These are phyloP conservation scores for Sycophaga agraensis DNA, from an alignment of 1,140 invertebrate species.

Conservation along the genomic window DNA sequence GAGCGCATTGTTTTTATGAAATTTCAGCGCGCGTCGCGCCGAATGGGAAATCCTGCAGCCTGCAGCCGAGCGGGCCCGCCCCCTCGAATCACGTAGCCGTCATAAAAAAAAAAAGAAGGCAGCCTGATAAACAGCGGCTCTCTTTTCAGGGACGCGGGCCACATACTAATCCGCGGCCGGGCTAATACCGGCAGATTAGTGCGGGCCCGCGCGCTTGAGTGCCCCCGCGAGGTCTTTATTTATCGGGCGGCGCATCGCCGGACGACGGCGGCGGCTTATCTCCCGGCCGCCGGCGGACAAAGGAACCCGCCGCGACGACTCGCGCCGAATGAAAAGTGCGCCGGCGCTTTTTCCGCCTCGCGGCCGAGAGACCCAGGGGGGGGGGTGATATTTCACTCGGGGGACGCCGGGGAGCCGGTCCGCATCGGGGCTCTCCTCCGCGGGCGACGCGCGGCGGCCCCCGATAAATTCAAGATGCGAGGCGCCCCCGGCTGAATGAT, in stretches of 20 bases:
- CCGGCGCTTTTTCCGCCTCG: too few relatives aligned
- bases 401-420: too few relatives aligned
- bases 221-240: not conserved
- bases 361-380: too few relatives aligned
- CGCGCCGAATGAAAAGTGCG: too few relatives aligned
- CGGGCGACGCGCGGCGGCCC: too few relatives aligned
- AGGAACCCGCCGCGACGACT: not conserved
- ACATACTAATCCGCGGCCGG: constrained; percentile 21
- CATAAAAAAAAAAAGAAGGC: constrained; percentile 12
- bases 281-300: not conserved
- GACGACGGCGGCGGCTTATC: not conserved
- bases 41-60: too few relatives aligned
- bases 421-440: too few relatives aligned
- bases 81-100: constrained; percentile 16
- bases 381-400: too few relatives aligned
- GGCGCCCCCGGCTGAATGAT: too few relatives aligned
- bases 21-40: not conserved
- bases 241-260: not conserved
- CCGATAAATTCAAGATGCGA: too few relatives aligned
- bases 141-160: constrained; percentile 18
- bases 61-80: too few relatives aligned
- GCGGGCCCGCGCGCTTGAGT: not conserved
- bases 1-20: constrained; percentile 8
- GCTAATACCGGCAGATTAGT: constrained; percentile 20
- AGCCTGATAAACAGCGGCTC: constrained; percentile 25